Conservation (phyloP, 2,797 vertebrate genomes). For the Nothura maculosa region DNA sequence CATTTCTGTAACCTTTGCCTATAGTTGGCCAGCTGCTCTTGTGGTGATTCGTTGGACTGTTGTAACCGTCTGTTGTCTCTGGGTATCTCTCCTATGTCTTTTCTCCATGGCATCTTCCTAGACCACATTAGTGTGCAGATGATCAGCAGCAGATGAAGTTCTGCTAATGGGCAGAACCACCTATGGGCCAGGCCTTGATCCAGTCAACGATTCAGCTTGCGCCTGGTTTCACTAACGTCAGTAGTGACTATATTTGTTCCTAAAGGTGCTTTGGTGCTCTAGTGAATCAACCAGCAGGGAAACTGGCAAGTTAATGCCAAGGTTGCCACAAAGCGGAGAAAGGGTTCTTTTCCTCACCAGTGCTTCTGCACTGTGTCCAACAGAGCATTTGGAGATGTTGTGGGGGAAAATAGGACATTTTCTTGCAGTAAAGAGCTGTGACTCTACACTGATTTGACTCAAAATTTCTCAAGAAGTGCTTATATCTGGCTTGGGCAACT, state of each 20-base stretch:
- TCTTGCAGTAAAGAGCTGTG: background rate
- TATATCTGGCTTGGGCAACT: background rate
- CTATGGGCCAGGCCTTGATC: conserved; percentile 32
- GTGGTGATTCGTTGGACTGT: background rate
- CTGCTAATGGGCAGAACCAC: background rate
- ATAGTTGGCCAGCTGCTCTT: background rate
- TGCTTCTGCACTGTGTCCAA: background rate
- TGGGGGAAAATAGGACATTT: background rate
- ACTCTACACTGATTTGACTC: background rate
- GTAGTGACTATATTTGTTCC: background rate
- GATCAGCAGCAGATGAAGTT: background rate
- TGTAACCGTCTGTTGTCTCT: background rate
- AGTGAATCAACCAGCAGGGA: background rate
- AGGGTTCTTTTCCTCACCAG: background rate
- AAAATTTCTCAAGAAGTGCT: background rate
- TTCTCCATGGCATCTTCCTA: background rate
- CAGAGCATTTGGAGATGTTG: background rate
- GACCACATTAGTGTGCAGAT: background rate
- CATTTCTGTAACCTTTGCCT: background rate
- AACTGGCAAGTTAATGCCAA: background rate
- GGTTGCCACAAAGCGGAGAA: background rate
- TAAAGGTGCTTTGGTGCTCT: conserved; percentile 14
- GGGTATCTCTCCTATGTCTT: background rate
- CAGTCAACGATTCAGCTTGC: background rate
- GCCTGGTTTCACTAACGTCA: background rate